Evolutionary conservation across 1,140 invertebrate species (phyloP).

Genomic region (Eulimnadia texana): DNA sequence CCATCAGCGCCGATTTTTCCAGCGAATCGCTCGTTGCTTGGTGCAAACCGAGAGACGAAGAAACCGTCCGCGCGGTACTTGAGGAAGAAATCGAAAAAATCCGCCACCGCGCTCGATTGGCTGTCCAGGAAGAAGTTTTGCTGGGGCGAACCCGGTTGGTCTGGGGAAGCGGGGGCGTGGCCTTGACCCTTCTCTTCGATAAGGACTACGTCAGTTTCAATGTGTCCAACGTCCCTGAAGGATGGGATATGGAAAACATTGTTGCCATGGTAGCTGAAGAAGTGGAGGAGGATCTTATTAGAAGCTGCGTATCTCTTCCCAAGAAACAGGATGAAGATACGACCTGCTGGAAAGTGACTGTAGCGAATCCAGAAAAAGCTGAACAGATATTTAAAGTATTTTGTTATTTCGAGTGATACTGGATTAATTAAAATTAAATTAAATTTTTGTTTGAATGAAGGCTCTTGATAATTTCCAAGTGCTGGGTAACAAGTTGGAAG

Average conservation of each 20-base stretch:
- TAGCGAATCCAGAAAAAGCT: not conserved
- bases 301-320: not conserved
- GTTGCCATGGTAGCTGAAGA: not conserved
- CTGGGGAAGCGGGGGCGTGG: conserved; percentile 7
- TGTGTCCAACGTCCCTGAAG: not conserved
- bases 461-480: not conserved
- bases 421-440: not conserved
- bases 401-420: not conserved
- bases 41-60: not conserved
- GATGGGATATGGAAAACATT: not conserved
- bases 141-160: not conserved
- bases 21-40: conserved; percentile 7
- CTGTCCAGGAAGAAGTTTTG: not conserved
- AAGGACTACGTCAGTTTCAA: conserved; percentile 2
- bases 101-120: not conserved
- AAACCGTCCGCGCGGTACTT: not conserved
- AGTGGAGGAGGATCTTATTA: not conserved
- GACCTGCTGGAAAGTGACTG: not conserved
- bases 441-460: not conserved
- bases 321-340: not conserved
- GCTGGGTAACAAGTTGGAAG: not conserved
- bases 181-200: not conserved
- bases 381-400: not conserved
- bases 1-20: not conserved
- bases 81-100: not conserved